Percentiles rank a stretch among this genome's conserved stretches.
Evolutionary conservation across 1,140 invertebrate genomes (phyloP).

Genomic region (Ceratina japonica): DNA sequence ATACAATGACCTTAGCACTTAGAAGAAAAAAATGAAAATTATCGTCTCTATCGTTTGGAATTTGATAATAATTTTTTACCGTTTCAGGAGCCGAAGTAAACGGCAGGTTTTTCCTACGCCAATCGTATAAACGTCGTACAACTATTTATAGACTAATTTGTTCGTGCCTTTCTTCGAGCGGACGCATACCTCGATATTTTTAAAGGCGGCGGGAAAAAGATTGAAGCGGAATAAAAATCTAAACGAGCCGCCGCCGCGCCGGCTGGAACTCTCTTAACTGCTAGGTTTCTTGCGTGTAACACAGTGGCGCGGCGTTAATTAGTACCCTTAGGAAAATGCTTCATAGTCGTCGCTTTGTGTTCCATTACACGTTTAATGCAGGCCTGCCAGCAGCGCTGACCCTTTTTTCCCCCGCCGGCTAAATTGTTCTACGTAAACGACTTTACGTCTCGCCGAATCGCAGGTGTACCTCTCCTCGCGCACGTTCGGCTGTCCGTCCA

Average conservation of each 20-base stretch:
- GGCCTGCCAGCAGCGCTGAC: slow-evolving; percentile 6
- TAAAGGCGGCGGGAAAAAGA: not conserved
- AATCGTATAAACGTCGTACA: slow-evolving; percentile 9
- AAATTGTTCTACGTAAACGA: slow-evolving; percentile 54
- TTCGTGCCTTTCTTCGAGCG: not conserved
- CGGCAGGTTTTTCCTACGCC: not conserved
- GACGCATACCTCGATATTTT: not conserved
- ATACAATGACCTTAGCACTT: not conserved
- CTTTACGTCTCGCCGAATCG: slow-evolving; percentile 56
- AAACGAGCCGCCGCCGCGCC: slow-evolving; percentile 12
- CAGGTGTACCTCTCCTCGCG: slow-evolving; percentile 10
- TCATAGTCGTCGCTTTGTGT: slow-evolving; percentile 17
- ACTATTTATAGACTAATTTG: slow-evolving; percentile 33
- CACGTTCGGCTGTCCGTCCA: not conserved
- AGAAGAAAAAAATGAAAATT: no score
- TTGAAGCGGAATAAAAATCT: slow-evolving; percentile 7
- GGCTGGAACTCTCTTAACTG: slow-evolving; percentile 6
- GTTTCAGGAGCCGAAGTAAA: not conserved
- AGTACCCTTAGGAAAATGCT: slow-evolving; percentile 51
- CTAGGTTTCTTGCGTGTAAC: slow-evolving; percentile 49
- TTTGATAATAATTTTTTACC: no score
- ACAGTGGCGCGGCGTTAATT: slow-evolving; percentile 59
- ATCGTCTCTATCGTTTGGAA: no score
- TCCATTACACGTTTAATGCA: slow-evolving; percentile 60
- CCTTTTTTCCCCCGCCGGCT: slow-evolving; percentile 5